These are phyloP conservation scores for Unio pictorum DNA, from an alignment of 2,888 invertebrate genomes.

Conservation along the genomic window DNA sequence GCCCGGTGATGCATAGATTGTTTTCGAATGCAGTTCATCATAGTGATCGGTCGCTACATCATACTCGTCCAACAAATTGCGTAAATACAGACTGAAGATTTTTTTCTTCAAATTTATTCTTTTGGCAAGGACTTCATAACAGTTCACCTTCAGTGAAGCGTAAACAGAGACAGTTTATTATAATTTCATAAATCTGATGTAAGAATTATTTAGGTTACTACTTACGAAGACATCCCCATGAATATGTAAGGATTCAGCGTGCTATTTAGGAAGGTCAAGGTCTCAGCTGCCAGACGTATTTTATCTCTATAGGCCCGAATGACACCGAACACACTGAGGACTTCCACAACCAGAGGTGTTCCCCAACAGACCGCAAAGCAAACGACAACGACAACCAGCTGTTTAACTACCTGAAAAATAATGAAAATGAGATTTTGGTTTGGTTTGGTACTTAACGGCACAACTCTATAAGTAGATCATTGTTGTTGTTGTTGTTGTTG, in stretches of 20 bases:
- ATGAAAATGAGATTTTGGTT: neutral
- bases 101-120: no score
- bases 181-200: no score
- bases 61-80: no score
- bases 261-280: slow-evolving; percentile 32
- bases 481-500: no score
- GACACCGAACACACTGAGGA: slow-evolving; percentile 16
- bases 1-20: no score
- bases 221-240: slow-evolving; percentile 44
- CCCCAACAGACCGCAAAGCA: slow-evolving; percentile 39
- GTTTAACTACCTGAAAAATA: slow-evolving; percentile 27
- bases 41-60: no score
- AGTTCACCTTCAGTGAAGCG: no score
- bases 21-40: no score
- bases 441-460: neutral
- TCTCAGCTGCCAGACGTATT: slow-evolving; percentile 16
- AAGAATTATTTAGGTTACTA: neutral
- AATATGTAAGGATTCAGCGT: slow-evolving; percentile 39
- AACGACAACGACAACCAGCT: slow-evolving; percentile 26
- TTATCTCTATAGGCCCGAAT: slow-evolving; percentile 6
- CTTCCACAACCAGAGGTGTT: slow-evolving; percentile 25
- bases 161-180: no score
- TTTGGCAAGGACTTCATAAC: no score
- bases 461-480: neutral
- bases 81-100: no score